Base-by-base conservation (phyloP, 2,888 invertebrate genomes). In the Microctonus aethiopoides region DNA sequence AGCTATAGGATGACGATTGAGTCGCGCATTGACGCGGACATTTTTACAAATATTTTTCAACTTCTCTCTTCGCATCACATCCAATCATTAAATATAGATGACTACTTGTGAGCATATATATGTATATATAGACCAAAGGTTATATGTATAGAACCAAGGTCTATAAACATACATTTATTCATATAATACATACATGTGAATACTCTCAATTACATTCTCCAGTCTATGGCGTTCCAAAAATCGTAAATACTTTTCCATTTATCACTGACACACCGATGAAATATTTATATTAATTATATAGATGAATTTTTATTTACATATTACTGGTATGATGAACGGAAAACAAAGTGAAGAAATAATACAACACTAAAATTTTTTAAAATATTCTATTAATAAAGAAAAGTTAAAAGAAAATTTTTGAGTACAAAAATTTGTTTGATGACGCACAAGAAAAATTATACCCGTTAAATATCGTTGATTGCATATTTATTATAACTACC, bases 401-500 rank as follows among this genome's bases (percentile, higher is more conserved):
- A 59, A 32, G 20, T 29, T 13, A 24, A 11, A 41, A 51, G 5
- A 26, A 39, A 39, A 13, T 39, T 39, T 13, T n/a, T n/a, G 39
- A 39, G 39, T 39, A 5, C n/a, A 39, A n/a, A n/a, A 39, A n/a
- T 39, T 39, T 39, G 39, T 39, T 39, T 39, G 39, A 13, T n/a
- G 20, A 52, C 51, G 20, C 22, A 52, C 51, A 16, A 16, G 24
- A 52, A 6, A 52, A n/a, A 16, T 60, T 22, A n/a, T 4, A n/a
- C 16, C n/a, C n/a, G 41, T 16, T 9, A 13, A 64, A n/a, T 26
- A n/a, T 64, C n/a, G 34, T 26, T 26, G 22, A 32, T 51, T 46
- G n/a, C n/a, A 29, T 20, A 61, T 26, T 52, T 51, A 16, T 26
- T 51, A 16, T 26, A 34, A 65, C 71, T 82, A 85, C 85, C 85